These are phyloP conservation scores for Enteromius paludinosus DNA, from an alignment of 2,797 vertebrate species.

Conservation along the genomic window DNA sequence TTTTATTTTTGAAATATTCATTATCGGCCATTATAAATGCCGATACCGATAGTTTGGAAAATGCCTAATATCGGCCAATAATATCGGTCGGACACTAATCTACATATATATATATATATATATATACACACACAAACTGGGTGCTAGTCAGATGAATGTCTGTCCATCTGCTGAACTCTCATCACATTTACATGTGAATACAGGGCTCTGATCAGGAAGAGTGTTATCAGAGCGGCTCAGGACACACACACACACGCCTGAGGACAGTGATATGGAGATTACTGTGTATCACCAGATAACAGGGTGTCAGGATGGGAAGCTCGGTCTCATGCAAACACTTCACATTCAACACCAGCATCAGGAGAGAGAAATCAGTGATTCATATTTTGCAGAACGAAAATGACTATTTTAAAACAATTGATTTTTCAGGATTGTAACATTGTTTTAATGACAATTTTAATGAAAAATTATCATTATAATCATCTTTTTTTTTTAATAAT, in stretches of 20 bases:
- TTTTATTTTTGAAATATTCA: no score
- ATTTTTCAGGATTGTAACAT: no score
- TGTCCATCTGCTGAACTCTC: conserved; percentile 44
- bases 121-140: not conserved
- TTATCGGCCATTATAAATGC: no score
- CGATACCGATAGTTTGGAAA: no score
- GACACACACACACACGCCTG: not conserved
- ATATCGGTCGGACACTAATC: no score
- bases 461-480: no score
- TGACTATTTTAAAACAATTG: no score
- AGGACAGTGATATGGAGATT: not conserved
- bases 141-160: not conserved
- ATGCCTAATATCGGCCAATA: no score
- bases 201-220: conserved; percentile 27
- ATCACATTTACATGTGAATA: conserved; percentile 50
- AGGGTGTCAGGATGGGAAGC: not conserved
- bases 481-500: no score
- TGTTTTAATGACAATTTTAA: no score
- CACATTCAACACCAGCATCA: not conserved
- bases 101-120: no score
- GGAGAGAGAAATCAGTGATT: not conserved
- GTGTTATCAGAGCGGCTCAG: conserved; percentile 18
- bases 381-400: not conserved
- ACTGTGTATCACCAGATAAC: not conserved
- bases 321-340: not conserved